Base-by-base conservation (phyloP, 37 sponge, comb jelly and placozoan genomes). In the Halisarca cf. caerulea region DNA sequence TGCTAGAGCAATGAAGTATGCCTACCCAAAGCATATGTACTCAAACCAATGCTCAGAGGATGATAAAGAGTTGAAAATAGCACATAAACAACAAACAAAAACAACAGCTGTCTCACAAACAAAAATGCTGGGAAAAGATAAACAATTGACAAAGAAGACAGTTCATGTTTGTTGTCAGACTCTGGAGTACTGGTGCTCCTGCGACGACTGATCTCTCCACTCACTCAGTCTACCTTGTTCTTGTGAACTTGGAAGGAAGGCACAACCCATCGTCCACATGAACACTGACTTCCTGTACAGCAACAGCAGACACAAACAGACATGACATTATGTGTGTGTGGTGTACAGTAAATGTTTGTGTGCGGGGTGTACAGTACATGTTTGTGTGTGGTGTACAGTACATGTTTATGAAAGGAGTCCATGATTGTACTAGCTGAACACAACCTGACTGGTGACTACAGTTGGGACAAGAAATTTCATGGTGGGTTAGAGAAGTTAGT, bases 181-280 rank as follows among this genome's bases (percentile, higher is more conserved):
- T 8, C 43, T 93, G n/a, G 75, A 93, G 30, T 93, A 93, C 30
- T 89, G 88, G 91, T 93, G 93, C 66, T 79, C 75, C 28, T 93
- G 93, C 79, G 24, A 32, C 18, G 77, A 74, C 25, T 74, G 42
- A 40, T 27, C 30, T 68, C 15, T 34, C 17, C 64, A n/a, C 28
- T 27, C 32, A 32, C 33, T 59, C 59, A 69, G 64, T 91, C 92
- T 4, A 91, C 83, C 39, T 79, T 83, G 24, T 78, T 59, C 72
- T 88, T 88, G 62, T 91, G 92, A 4, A 91, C 71, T 80, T 98
- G 97, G 58, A 98, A 98, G 55, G 99, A 87, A 36, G 99, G 99
- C 1, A 93, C 92, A 38, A 98, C 82, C 99, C 99, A 98, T 8
- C 80, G 79, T 40, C 97, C 99, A 88, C 99, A 98, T 3, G 95